Percentiles rank a stretch among this genome's conserved stretches.
Evolutionary conservation across 1,140 invertebrate genomes (phyloP).

Genomic region (Drosophila insularis): DNA sequence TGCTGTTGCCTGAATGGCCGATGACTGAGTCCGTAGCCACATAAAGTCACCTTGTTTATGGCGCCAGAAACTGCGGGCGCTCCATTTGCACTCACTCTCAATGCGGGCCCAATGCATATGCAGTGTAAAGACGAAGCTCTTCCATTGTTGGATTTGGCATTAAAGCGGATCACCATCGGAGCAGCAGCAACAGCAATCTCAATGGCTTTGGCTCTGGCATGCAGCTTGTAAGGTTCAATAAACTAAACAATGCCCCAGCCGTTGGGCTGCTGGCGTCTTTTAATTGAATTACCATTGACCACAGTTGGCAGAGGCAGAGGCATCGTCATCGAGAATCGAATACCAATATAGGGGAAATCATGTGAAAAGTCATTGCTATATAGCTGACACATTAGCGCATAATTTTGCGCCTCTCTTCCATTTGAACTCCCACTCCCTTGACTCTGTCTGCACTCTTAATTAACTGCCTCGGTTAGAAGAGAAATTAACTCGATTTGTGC

Average conservation of each 20-base stretch:
- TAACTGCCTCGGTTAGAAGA: slow-evolving; percentile 72
- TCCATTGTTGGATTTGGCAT: slow-evolving; percentile 55
- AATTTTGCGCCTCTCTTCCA: slow-evolving; percentile 50
- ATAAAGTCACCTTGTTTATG: slow-evolving; percentile 75
- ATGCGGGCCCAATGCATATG: slow-evolving; percentile 26
- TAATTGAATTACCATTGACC: slow-evolving; percentile 74
- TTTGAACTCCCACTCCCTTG: slow-evolving; percentile 11
- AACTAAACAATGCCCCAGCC: slow-evolving; percentile 63
- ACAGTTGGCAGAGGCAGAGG: slow-evolving; percentile 10
- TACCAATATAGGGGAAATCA: slow-evolving; percentile 53
- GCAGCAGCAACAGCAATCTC: slow-evolving; percentile 34
- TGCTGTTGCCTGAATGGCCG: slow-evolving; percentile 8
- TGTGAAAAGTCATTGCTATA: slow-evolving; percentile 42
- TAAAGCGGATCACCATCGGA: slow-evolving; percentile 48
- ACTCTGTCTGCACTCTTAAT: slow-evolving; percentile 69
- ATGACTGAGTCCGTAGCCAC: slow-evolving; percentile 47
- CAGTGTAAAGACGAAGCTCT: slow-evolving; percentile 21
- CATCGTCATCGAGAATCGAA: slow-evolving; percentile 35
- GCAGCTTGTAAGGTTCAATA: slow-evolving; percentile 64
- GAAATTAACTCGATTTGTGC: slow-evolving; percentile 78
- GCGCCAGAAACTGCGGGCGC: slow-evolving; percentile 70
- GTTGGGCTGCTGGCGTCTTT: slow-evolving; percentile 35
- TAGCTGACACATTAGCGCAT: slow-evolving; percentile 70
- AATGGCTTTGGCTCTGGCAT: background rate
- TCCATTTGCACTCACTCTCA: slow-evolving; percentile 45